Base-by-base conservation (phyloP, 64 coral and sea anemone genomes). In the Stylophora pistillata region DNA sequence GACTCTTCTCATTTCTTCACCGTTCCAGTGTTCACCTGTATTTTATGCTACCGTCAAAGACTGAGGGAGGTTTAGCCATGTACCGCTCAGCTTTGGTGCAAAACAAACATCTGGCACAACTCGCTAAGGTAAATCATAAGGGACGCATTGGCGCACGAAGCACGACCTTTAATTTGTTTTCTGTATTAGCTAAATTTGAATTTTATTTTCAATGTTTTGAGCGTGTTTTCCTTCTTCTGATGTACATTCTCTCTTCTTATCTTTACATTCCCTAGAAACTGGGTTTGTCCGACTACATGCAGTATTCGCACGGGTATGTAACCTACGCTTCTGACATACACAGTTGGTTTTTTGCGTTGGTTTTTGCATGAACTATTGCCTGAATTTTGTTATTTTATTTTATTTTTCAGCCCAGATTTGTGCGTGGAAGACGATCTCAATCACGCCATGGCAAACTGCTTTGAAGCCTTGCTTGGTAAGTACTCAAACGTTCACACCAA, bases 391-490 rank as follows among this genome's bases (percentile, higher is more conserved):
- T 29, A 3, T 27, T 0, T 20, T 28, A 18, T 25, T 79, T 52
- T 58, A 28, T 58, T 56, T 80, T 18, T 16, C 57, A 99, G 97
- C 11, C 97, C 97, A 32, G 97, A 99, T 56, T 89, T 99, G 21
- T 99, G 97, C 60, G 75, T 95, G 52, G 90, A 99, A 56, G 97
- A 99, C 56, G 97, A 99, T 57, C 89, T 99, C 83, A 87, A 93
- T 28, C 97, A 99, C 71, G 97, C 97, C 18, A 95, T 99, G 93
- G 97, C 97, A 10, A 99, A 99, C 56, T 99, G 97, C 37, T 93
- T 99, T 70, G 97, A 99, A 90, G 97, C 97, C 58, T 31, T 99
- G 57, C 85, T 99, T 26, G 97, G 97, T 99, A 87, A 93, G 91
- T 74, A 23, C 6, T 77, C 0, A 47, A 7, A 47, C 37, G 37